Evolutionary conservation across 53 echinoderm and acorn worm species (phyloP).

Genomic region (Astropecten irregularis): DNA sequence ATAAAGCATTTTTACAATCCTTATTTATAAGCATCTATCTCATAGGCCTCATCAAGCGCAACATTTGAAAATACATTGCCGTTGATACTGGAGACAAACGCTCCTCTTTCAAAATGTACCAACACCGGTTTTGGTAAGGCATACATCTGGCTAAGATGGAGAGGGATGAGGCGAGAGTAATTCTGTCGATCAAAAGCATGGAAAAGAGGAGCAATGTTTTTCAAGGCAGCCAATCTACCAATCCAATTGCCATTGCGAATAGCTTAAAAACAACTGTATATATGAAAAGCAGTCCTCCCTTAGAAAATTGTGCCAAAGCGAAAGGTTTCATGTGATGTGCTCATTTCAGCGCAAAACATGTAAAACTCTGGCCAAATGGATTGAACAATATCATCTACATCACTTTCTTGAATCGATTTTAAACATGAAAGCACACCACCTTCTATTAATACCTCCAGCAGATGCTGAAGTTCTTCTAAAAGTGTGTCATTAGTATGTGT

Average conservation of each 20-base stretch:
- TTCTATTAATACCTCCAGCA: not conserved
- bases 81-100: constrained; percentile 64
- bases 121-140: no score
- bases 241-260: constrained; percentile 61
- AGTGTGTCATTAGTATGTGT: not conserved
- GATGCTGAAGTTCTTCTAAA: not conserved
- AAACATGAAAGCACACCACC: not conserved
- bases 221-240: constrained; percentile 46
- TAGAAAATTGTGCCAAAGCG: constrained; percentile 63
- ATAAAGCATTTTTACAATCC: constrained; percentile 48
- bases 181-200: constrained; percentile 72
- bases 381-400: no score
- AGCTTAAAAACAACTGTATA: constrained; percentile 44
- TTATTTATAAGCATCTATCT: constrained; percentile 75
- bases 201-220: constrained; percentile 55
- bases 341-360: no score
- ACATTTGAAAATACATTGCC: constrained; percentile 64
- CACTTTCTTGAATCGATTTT: not conserved
- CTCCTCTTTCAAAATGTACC: no score
- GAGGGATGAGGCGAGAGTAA: constrained; percentile 55
- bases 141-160: constrained; percentile 33
- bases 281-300: no score
- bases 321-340: constrained; percentile 50
- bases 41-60: constrained; percentile 69
- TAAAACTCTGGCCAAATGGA: no score